Evolutionary conservation across 2,888 invertebrate genomes (phyloP).

Genomic region (Leptinotarsa peninsularis): DNA sequence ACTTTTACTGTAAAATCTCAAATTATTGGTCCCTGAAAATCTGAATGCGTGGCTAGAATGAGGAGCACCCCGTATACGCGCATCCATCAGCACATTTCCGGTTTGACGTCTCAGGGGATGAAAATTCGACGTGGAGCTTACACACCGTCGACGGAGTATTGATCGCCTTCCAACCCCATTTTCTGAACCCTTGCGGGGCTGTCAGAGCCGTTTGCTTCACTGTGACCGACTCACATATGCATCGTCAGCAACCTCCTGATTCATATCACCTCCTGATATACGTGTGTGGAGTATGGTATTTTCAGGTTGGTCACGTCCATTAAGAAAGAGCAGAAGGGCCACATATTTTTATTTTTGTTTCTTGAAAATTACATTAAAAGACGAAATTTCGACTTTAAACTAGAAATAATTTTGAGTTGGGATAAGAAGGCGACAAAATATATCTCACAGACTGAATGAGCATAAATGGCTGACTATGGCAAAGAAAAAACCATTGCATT

Average conservation of each 20-base stretch:
- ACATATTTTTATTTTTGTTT: too few species aligned
- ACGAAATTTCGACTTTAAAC: too few species aligned
- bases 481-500: too few species aligned
- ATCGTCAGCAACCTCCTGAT: constrained; percentile 20
- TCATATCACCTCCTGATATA: neutral
- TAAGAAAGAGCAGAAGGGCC: too few species aligned
- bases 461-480: too few species aligned
- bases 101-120: constrained; percentile 48
- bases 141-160: constrained; percentile 57
- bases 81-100: constrained; percentile 41
- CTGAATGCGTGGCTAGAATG: neutral
- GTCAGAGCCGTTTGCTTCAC: constrained; percentile 51
- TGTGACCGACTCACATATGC: constrained; percentile 50
- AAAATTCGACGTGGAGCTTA: constrained; percentile 53
- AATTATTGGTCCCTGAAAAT: neutral
- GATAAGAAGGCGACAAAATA: too few species aligned
- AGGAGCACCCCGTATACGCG: constrained; percentile 19
- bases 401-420: too few species aligned
- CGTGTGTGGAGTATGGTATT: neutral
- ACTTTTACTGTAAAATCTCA: neutral
- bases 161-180: constrained; percentile 57
- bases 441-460: too few species aligned
- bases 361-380: neutral
- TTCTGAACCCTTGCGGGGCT: constrained; percentile 54
- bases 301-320: neutral